phyloP scores from a whole-genome alignment of 2,113 vertebrate species.

The Corvus hawaiiensis region DNA sequence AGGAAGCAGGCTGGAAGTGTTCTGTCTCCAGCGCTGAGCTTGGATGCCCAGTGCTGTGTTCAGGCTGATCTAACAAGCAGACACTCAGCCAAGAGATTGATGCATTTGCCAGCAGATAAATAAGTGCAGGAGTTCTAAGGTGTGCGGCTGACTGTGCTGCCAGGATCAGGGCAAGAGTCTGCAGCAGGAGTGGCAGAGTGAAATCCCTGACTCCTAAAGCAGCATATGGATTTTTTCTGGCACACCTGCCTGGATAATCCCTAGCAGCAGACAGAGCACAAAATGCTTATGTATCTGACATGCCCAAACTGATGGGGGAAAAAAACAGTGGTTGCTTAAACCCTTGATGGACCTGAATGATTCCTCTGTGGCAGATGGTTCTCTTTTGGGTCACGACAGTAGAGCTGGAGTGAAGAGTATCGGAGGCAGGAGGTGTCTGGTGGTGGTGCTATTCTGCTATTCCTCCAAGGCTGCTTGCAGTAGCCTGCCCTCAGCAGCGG shows the following conservation, averaged over 20 bases:
- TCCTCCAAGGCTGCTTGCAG: background rate
- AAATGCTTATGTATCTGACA: rapidly evolving
- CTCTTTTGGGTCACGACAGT: background rate
- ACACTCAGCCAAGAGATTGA: rapidly evolving
- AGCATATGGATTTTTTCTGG: background rate
- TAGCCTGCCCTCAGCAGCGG: background rate
- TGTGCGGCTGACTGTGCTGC: rapidly evolving
- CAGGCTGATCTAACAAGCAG: background rate
- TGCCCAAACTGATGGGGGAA: background rate
- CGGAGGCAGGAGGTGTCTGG: background rate
- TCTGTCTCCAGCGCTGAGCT: background rate
- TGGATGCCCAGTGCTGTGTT: background rate
- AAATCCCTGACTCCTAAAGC: background rate
- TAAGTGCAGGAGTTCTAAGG: background rate
- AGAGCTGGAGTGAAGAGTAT: background rate
- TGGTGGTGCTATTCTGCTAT: background rate
- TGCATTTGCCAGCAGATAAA: background rate
- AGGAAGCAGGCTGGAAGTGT: background rate
- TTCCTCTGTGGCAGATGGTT: background rate
- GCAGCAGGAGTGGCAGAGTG: background rate
- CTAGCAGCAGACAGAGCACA: no score
- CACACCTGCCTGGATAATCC: background rate
- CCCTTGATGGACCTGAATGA: background rate
- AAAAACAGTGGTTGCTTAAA: background rate
- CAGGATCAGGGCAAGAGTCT: background rate